Conservation (phyloP, 2,797 vertebrate species). For the Pantherophis alleghaniensis region DNA sequence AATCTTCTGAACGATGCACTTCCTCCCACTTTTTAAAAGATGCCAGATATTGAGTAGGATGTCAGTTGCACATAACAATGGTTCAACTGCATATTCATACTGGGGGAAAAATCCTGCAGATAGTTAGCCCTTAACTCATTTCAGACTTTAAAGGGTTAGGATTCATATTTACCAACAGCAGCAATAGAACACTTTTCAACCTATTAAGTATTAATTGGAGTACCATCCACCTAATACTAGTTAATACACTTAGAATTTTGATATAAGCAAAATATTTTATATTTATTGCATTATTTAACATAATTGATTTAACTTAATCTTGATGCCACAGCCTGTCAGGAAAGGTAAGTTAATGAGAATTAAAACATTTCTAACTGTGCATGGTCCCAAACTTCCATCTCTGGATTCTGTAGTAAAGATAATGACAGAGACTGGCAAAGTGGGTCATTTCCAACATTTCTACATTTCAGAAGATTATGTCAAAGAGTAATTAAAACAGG, state of each 20-base stretch:
- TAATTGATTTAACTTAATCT: neutral
- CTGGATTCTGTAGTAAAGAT: neutral
- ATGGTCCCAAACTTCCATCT: neutral
- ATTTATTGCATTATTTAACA: neutral
- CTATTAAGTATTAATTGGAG: neutral
- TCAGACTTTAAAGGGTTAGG: neutral
- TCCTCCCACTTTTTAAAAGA: neutral
- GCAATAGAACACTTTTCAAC: neutral
- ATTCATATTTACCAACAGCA: neutral
- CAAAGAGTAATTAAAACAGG: neutral
- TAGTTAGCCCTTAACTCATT: neutral
- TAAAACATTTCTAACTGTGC: neutral
- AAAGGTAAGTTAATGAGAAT: neutral
- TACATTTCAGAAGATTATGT: conserved; percentile 13
- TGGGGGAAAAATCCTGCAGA: neutral
- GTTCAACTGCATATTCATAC: neutral
- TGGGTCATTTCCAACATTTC: neutral
- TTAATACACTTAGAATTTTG: neutral
- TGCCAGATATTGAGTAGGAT: neutral
- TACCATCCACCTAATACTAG: neutral
- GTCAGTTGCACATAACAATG: neutral
- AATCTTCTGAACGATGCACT: neutral
- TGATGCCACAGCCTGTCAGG: neutral
- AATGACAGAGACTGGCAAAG: neutral
- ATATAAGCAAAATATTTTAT: neutral